Evolutionary conservation across 2,888 invertebrate species (phyloP), one percentile per base, ranked within the genome.

Genomic region (Hyposoter didymator): DNA sequence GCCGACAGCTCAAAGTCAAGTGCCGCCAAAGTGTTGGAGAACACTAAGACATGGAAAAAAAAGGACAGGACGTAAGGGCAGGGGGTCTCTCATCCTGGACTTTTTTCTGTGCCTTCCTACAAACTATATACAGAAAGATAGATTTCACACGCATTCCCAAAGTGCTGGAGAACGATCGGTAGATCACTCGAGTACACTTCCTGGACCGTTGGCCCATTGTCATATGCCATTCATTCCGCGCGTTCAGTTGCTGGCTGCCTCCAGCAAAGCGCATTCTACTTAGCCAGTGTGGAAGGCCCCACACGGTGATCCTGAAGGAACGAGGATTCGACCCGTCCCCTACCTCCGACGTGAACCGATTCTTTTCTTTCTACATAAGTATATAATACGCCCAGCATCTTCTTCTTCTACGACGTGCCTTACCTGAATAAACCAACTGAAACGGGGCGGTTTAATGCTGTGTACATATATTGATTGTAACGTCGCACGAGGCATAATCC

Each of bases 141-240:
- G 85, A 84, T 81, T 85, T 86, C 84, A 84, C 73, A 72, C 84
- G 78, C 85, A 84, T 86, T 84, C 80, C 79, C 87, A 87, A 86
- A 88, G 84, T 84, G 70, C 75, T 75, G 87, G 78, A 89, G 88
- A 87, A 88, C 88, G 90, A 91, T 91, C 90, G 90, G 89, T 87
- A 89, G 91, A 92, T 92, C 92, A 90, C 88, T 92, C 89, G 91
- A 91, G 92, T 91, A 91, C 89, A 92, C 91, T 92, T 93, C 92
- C 93, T 92, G 92, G 88, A 88, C 86, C 87, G 78, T 84, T 59
- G 55, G 70, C 47, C 88, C 86, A 91, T 91, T 91, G 91, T 91
- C 88, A 84, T 86, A 72, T 73, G 52, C 89, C 88, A 90, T 91
- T 90, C 90, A 90, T 87, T 86, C 78, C 28, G 35, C 84, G 85